Evolutionary conservation across 2,888 invertebrate species (phyloP), one percentile per base, ranked within the genome.

Genomic region (Pasiphila rectangulata): DNA sequence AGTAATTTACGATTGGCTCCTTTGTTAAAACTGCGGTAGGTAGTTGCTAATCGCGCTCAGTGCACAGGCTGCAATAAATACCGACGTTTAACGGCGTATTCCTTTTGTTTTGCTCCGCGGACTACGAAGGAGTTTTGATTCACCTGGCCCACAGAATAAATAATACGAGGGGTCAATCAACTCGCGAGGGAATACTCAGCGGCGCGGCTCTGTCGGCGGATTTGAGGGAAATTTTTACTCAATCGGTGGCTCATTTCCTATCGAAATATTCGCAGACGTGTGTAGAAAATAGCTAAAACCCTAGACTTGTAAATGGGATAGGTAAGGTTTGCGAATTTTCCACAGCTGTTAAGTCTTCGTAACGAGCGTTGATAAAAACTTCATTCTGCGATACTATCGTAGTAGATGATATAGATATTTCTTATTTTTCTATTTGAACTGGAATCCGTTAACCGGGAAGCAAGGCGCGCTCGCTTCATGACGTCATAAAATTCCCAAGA

Each of bases 161-260:
- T 9, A 30, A 37, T 12, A 37, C 3, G 10, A 12, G 10, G 42
- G 73, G 72, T 67, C 72, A 59, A 52, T 67, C 61, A 75, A 67
- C 71, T 50, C 42, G 43, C 34, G 48, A 42, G 27, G 41, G 37
- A 19, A 24, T 53, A 40, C 43, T 54, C 54, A 36, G 27, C 5
- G 24, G 19, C 21, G 30, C 24, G 13, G 23, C 4, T 5, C 34
- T 9, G 20, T 24, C 15, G 5, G 23, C n/a, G n/a, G n/a, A n/a
- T n/a, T n/a, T n/a, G n/a, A n/a, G n/a, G n/a, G n/a, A n/a, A n/a
- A n/a, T n/a, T n/a, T n/a, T n/a, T n/a, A n/a, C n/a, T n/a, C n/a
- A n/a, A n/a, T n/a, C n/a, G n/a, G n/a, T n/a, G n/a, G n/a, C n/a
- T n/a, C n/a, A n/a, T n/a, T n/a, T n/a, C n/a, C n/a, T n/a, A n/a